A percentile compares a stretch with the other conserved stretches of the same genome.
phyloP scores from a whole-genome alignment of 1,140 invertebrate genomes.

The Euura lappo region DNA sequence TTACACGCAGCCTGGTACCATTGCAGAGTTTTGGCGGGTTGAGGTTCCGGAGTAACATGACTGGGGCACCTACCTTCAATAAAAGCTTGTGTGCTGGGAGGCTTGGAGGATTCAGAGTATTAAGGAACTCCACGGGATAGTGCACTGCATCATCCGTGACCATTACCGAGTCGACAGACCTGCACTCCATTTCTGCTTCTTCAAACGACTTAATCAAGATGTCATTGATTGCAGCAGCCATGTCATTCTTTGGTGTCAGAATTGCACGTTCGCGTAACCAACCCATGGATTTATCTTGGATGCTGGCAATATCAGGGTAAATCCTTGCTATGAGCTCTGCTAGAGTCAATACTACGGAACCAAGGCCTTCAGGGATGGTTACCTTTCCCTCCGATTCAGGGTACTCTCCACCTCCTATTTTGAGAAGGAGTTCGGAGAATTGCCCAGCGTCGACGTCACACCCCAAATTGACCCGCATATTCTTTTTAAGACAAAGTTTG shows the following conservation, averaged over 20 bases:
- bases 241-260: conserved; percentile 36
- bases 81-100: conserved; percentile 44
- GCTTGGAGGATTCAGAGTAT: conserved; percentile 45
- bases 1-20: conserved; percentile 45
- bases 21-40: conserved; percentile 56
- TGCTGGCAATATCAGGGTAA: conserved; percentile 17
- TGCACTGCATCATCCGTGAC: conserved; percentile 39
- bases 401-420: not conserved
- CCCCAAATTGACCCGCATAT: conserved; percentile 19
- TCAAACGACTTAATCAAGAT: conserved; percentile 29
- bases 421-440: conserved; percentile 7
- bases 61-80: conserved; percentile 39
- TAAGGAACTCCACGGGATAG: conserved; percentile 52
- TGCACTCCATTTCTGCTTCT: conserved; percentile 30
- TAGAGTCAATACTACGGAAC: not conserved
- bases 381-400: conserved; percentile 2
- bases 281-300: conserved; percentile 16
- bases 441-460: conserved; percentile 10
- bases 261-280: conserved; percentile 36
- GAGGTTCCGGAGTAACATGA: conserved; percentile 58
- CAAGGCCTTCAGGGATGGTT: not conserved
- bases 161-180: conserved; percentile 45
- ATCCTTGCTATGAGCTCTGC: conserved; percentile 2
- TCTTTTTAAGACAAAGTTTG: conserved; percentile 19
- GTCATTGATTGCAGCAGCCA: conserved; percentile 28